phyloP scores from a whole-genome alignment of 2,797 vertebrate genomes.

The Melanotaenia maccullochi region DNA sequence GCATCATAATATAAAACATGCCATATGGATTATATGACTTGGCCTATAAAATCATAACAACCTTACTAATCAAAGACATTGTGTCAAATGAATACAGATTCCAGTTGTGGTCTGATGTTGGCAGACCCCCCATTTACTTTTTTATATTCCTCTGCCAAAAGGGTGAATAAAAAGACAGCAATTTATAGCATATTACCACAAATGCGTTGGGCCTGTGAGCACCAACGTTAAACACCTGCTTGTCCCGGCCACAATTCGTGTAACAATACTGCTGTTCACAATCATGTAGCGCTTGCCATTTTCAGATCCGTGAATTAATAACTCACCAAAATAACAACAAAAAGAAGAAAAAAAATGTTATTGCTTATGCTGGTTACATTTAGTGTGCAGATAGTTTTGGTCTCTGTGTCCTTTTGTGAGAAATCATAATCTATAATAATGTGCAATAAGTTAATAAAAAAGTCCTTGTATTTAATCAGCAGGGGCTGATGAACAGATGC shows the following conservation, averaged over 20 bases:
- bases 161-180: conserved; percentile 38
- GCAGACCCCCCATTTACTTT: conserved; percentile 46
- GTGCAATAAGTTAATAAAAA: background rate
- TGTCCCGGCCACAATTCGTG: conserved; percentile 25
- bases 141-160: conserved; percentile 52
- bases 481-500: background rate
- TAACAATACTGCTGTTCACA: conserved; percentile 40
- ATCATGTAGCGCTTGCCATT: conserved; percentile 15
- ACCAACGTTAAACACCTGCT: conserved; percentile 64
- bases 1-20: conserved; percentile 76
- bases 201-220: conserved; percentile 33
- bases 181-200: conserved; percentile 62
- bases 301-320: conserved; percentile 14
- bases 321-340: conserved; percentile 2
- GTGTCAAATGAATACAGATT: conserved; percentile 66
- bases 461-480: background rate
- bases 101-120: conserved; percentile 61
- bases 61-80: conserved; percentile 73
- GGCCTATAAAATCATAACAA: conserved; percentile 72
- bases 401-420: conserved; percentile 11
- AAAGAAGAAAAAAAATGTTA: background rate
- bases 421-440: background rate
- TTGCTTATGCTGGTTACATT: background rate
- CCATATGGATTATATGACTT: conserved; percentile 68
- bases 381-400: conserved; percentile 8